Evolutionary conservation across 2,797 vertebrate species (phyloP).

Genomic region (Hippocampus kuda): DNA sequence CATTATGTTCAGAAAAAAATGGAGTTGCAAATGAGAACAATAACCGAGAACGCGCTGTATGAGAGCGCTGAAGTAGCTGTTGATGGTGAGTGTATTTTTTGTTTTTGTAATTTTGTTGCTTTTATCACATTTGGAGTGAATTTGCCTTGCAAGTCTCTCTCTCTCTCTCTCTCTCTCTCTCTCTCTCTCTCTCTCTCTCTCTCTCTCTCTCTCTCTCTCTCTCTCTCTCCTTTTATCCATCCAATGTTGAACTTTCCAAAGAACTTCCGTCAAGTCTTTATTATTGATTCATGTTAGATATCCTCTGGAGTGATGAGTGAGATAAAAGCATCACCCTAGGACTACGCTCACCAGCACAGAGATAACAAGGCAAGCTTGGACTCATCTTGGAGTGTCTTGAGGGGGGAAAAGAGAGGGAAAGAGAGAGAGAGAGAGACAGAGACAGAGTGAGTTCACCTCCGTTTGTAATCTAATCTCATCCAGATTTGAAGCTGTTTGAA

Average conservation of each 20-base stretch:
- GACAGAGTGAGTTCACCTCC: slow-evolving; percentile 32
- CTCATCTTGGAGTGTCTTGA: slow-evolving; percentile 43
- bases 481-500: slow-evolving; percentile 70
- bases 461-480: slow-evolving; percentile 64
- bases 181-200: too few species aligned
- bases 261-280: slow-evolving; percentile 1
- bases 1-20: background rate
- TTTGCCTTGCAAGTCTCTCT: too few species aligned
- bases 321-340: slow-evolving; percentile 1
- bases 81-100: background rate
- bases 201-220: too few species aligned
- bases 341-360: slow-evolving; percentile 25
- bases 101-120: background rate
- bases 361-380: slow-evolving; percentile 47
- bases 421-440: slow-evolving; percentile 9
- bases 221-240: background rate
- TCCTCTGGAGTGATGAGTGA: background rate
- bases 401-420: slow-evolving; percentile 13
- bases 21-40: background rate
- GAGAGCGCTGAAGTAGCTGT: background rate
- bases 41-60: background rate
- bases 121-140: background rate
- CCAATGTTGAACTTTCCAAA: background rate
- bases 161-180: background rate
- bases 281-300: background rate